Evolutionary conservation across 1,140 invertebrate genomes (phyloP).

Genomic region (Listronotus bonariensis): DNA sequence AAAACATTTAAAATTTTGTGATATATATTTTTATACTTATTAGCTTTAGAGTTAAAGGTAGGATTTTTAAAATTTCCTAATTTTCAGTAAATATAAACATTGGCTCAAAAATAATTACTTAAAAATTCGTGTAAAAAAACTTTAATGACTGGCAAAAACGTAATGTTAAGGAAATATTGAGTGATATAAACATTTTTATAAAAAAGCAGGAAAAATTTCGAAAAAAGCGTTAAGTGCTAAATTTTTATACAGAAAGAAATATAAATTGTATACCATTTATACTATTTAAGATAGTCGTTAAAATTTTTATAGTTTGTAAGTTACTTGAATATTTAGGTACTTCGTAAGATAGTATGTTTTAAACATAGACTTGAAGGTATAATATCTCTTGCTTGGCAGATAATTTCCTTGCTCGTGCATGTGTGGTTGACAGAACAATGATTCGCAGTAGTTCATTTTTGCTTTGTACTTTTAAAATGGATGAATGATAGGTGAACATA

Average conservation of each 20-base stretch:
- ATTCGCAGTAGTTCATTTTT: neutral
- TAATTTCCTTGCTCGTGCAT: slow-evolving; percentile 14
- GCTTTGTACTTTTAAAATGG: slow-evolving; percentile 5
- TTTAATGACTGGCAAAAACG: slow-evolving; percentile 18
- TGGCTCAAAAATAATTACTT: slow-evolving; percentile 33
- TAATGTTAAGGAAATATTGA: slow-evolving; percentile 41
- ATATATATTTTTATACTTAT: slow-evolving; percentile 52
- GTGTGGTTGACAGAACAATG: slow-evolving; percentile 39
- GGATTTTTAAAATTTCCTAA: slow-evolving; percentile 26
- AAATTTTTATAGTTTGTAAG: slow-evolving; percentile 35
- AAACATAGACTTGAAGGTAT: neutral
- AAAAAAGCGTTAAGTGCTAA: slow-evolving; percentile 32
- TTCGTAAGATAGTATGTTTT: slow-evolving; percentile 4
- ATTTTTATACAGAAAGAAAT: slow-evolving; percentile 43
- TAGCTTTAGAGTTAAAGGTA: slow-evolving; percentile 17
- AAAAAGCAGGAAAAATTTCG: slow-evolving; percentile 30
- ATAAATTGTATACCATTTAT: slow-evolving; percentile 45
- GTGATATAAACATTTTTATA: slow-evolving; percentile 45
- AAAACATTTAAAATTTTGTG: slow-evolving; percentile 46
- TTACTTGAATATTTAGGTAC: slow-evolving; percentile 15
- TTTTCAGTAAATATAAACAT: slow-evolving; percentile 8
- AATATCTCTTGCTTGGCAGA: slow-evolving; percentile 33
- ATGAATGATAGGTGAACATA: slow-evolving; percentile 9
- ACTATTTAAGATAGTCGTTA: slow-evolving; percentile 27
- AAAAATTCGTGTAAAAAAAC: slow-evolving; percentile 1